Base-by-base conservation (phyloP, 1,140 invertebrate genomes). In the Phocides pigmalion region DNA sequence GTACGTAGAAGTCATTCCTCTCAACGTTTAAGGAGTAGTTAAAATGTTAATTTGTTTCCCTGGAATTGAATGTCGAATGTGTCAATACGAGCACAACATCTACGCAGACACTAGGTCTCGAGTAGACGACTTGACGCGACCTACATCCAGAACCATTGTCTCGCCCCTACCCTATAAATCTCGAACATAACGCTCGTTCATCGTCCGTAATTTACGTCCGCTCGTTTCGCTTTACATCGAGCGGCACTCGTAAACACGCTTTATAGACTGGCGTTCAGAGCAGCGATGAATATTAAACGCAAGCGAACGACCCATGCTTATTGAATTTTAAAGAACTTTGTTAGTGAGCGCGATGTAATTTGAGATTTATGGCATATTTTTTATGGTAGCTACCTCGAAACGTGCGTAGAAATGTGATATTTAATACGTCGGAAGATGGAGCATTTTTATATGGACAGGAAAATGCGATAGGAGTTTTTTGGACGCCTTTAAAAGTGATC, bases 221-320 rank as follows among this genome's bases (percentile, higher is more conserved):
- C 16, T 42, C 51, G 64, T 56, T 51, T 66, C 64, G 54, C 64
- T 58, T 66, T 66, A 44, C 64, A 66, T 59, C 54, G 64, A 17
- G 47, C 54, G 54, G 35, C 64, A 35, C 54, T 66, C 64, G 64
- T 66, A 66, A 66, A 66, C 64, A 61, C 49, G 28, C 42, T 66
- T 66, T 66, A 66, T 66, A 51, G 47, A 58, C 46, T 53, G 39
- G 32, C 22, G 64, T 59, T 59, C 47, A 44, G 64, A 62, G 49
- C 64, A 62, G 49, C 64, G 49, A 66, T 66, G 64, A 66, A 66
- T 66, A 66, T 66, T 66, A 66, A 66, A 66, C 25, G 58, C 51
- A 59, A 17, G 8, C 49, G 64, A 62, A 66, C 64, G 64, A 66
- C 28, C 56, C 58, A 54, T 62, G 64, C 64, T 62, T 61, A 54